Conservation (phyloP, 2,797 vertebrate species). For the Microtus californicus region DNA sequence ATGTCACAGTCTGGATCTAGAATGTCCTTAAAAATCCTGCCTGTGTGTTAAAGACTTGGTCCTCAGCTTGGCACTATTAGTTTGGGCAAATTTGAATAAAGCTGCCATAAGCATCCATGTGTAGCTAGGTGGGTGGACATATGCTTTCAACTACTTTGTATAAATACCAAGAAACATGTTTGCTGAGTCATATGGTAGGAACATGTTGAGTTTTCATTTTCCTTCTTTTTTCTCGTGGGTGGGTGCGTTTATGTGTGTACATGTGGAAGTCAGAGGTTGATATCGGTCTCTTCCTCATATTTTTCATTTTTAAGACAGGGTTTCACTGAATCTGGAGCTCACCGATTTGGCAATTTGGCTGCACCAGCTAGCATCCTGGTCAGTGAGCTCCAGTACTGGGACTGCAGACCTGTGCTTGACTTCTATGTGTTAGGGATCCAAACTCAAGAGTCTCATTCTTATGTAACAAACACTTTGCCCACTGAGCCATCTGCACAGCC, state of each 20-base stretch:
- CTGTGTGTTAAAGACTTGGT: neutral
- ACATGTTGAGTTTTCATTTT: neutral
- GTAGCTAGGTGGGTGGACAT: neutral
- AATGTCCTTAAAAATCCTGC: neutral
- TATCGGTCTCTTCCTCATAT: neutral
- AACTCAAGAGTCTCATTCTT: neutral
- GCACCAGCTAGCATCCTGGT: neutral
- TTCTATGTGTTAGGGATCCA: neutral
- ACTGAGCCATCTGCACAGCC: neutral
- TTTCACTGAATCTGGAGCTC: neutral
- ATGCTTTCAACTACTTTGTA: neutral
- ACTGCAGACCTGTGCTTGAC: too few relatives aligned
- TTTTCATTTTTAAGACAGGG: neutral
- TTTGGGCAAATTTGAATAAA: constrained; percentile 25
- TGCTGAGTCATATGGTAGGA: neutral
- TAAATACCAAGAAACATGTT: neutral
- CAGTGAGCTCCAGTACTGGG: neutral
- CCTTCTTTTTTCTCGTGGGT: neutral
- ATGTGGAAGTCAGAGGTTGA: neutral
- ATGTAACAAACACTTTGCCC: neutral
- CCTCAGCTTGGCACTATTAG: neutral
- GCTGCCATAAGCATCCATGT: constrained; percentile 1
- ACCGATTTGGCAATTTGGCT: neutral
- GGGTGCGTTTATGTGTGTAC: neutral
- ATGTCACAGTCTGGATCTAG: neutral